A percentile compares a stretch with the other conserved stretches of the same genome.
Conservation (phyloP, 2,888 invertebrate species). For the Napeogenes sylphis region DNA sequence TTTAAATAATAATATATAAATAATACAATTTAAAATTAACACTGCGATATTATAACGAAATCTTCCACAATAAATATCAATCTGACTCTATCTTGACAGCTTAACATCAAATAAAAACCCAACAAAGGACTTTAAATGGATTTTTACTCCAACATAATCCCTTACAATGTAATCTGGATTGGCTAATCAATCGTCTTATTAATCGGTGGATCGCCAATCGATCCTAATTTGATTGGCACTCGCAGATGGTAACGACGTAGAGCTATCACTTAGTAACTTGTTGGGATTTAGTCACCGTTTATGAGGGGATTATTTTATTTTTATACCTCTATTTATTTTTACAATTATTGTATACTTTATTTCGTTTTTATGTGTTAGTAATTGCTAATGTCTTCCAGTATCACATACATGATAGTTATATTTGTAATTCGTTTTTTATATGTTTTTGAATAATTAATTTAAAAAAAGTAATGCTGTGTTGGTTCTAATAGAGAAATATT, state of each 20-base stretch:
- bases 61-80: too few species aligned
- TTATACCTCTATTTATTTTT: neutral
- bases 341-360: neutral
- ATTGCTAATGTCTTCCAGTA: too few species aligned
- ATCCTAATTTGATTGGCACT: conserved; percentile 70
- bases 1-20: too few species aligned
- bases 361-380: too few species aligned
- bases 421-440: too few species aligned
- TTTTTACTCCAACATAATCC: neutral
- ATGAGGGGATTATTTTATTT: conserved; percentile 10
- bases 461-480: too few species aligned
- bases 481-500: too few species aligned
- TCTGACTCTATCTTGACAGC: conserved; percentile 1
- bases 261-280: conserved; percentile 57
- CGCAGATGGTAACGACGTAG: conserved; percentile 65
- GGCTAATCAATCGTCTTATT: conserved; percentile 49
- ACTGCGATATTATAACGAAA: too few species aligned
- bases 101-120: neutral
- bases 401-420: too few species aligned
- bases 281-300: conserved; percentile 39
- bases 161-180: conserved; percentile 37
- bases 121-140: neutral
- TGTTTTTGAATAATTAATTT: too few species aligned
- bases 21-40: too few species aligned
- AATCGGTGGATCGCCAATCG: conserved; percentile 52